Evolutionary conservation across 2,888 invertebrate genomes (phyloP).

Genomic region (Arenicola marina): DNA sequence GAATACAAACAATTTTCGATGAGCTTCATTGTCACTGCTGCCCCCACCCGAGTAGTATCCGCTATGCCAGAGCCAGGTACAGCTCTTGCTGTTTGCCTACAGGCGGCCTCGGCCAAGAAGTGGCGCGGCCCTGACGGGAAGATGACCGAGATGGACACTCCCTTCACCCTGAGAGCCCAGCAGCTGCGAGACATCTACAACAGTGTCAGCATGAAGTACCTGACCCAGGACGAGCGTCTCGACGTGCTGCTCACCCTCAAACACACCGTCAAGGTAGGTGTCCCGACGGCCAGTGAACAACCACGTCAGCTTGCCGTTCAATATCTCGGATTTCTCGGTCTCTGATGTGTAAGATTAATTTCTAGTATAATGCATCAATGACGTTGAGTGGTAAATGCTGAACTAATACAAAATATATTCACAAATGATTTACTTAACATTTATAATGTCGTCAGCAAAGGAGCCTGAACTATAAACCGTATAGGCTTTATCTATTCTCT

Average conservation of each 20-base stretch:
- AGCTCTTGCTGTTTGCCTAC: no score
- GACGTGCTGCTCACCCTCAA: slow-evolving; percentile 74
- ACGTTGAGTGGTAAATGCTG: no score
- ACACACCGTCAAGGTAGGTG: slow-evolving; percentile 66
- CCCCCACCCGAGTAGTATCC: no score
- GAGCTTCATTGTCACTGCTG: no score
- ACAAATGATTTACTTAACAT: neutral
- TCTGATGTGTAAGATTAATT: no score
- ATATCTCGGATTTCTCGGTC: neutral
- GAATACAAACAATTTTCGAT: no score
- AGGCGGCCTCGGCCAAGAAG: slow-evolving; percentile 67
- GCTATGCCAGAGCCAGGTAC: no score
- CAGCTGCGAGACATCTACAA: slow-evolving; percentile 76
- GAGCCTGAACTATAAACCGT: neutral
- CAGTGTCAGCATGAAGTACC: slow-evolving; percentile 67
- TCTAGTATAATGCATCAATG: no score
- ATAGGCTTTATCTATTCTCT: neutral
- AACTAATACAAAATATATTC: no score
- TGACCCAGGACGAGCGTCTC: slow-evolving; percentile 71
- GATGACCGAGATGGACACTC: slow-evolving; percentile 77
- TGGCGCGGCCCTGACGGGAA: slow-evolving; percentile 77
- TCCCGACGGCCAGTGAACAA: neutral
- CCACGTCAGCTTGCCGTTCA: neutral
- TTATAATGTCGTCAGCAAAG: neutral
- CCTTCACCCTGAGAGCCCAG: slow-evolving; percentile 78